Evolutionary conservation across 2,888 invertebrate species (phyloP).

Genomic region (Drosophila trichaetosa): DNA sequence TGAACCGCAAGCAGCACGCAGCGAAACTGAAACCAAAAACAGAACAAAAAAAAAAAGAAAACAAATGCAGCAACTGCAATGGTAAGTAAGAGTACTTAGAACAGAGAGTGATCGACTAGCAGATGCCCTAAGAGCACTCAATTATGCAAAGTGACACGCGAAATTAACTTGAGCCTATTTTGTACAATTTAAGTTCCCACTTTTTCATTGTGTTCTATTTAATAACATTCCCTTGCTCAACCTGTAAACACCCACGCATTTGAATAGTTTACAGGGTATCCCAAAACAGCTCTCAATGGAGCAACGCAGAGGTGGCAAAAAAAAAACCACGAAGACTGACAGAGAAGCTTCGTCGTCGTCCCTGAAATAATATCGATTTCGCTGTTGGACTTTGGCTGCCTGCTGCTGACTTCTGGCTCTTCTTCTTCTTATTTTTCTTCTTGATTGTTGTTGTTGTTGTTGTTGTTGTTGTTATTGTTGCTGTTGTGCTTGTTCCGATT

Average conservation of each 20-base stretch:
- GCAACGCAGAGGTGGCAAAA: constrained; percentile 29
- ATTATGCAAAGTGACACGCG: not conserved
- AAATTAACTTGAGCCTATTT: not conserved
- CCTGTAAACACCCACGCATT: not conserved
- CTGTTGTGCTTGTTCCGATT: constrained; percentile 64
- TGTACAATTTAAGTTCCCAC: not conserved
- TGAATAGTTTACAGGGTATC: constrained; percentile 8
- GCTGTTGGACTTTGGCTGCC: constrained; percentile 61
- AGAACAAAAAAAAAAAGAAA: constrained; percentile 13
- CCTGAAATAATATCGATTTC: constrained; percentile 80
- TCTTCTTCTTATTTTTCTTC: constrained; percentile 16
- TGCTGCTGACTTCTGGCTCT: constrained; percentile 23
- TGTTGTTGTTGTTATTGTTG: constrained; percentile 3
- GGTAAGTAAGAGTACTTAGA: not conserved
- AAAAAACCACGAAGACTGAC: constrained; percentile 15
- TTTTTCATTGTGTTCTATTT: not conserved
- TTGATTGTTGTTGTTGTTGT: constrained; percentile 2
- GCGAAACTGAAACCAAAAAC: constrained; percentile 31
- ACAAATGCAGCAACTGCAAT: not conserved
- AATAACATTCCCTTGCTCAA: not conserved
- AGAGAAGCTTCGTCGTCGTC: constrained; percentile 64
- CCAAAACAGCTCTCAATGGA: not conserved
- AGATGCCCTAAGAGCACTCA: not conserved
- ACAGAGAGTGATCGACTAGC: not conserved
- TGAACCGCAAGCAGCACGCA: constrained; percentile 58